A percentile compares a stretch with the other conserved stretches of the same genome.
These are phyloP conservation scores for Aphaenogaster rudis DNA, from an alignment of 1,140 invertebrate genomes.

Conservation along the genomic window DNA sequence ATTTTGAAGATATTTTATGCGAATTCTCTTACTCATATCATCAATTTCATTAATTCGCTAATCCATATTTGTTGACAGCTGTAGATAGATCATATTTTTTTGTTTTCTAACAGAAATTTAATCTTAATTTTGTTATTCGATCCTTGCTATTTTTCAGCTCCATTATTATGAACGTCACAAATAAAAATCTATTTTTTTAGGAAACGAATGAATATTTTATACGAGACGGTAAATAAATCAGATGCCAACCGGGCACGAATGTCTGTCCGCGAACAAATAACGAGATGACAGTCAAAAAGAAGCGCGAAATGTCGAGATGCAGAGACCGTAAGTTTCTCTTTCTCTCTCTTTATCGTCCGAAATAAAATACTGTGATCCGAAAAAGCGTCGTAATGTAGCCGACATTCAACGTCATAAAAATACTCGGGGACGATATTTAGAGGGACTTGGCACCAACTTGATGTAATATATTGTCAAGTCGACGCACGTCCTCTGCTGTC, in stretches of 20 bases:
- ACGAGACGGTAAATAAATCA: constrained; percentile 20
- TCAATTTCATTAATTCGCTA: background rate
- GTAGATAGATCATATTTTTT: background rate
- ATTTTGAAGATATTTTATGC: background rate
- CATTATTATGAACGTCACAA: background rate
- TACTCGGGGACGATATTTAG: constrained; percentile 48
- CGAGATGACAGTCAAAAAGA: constrained; percentile 5
- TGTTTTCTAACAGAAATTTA: background rate
- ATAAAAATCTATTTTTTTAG: constrained; percentile 25
- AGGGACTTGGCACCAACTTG: constrained; percentile 52
- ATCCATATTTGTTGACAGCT: background rate
- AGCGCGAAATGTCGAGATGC: background rate
- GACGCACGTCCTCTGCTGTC: constrained; percentile 37
- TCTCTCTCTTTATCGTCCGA: background rate
- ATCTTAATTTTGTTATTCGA: background rate
- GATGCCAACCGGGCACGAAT: background rate
- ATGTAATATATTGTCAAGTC: constrained; percentile 62
- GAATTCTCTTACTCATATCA: background rate
- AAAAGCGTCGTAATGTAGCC: constrained; percentile 46
- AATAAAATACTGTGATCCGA: constrained; percentile 44
- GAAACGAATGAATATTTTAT: constrained; percentile 8
- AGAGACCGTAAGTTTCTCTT: constrained; percentile 3
- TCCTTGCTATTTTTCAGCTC: background rate
- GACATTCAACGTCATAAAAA: constrained; percentile 45
- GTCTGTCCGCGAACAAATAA: constrained; percentile 24